phyloP scores from a whole-genome alignment of 2,113 vertebrate species.

The Myotis brandtii region DNA sequence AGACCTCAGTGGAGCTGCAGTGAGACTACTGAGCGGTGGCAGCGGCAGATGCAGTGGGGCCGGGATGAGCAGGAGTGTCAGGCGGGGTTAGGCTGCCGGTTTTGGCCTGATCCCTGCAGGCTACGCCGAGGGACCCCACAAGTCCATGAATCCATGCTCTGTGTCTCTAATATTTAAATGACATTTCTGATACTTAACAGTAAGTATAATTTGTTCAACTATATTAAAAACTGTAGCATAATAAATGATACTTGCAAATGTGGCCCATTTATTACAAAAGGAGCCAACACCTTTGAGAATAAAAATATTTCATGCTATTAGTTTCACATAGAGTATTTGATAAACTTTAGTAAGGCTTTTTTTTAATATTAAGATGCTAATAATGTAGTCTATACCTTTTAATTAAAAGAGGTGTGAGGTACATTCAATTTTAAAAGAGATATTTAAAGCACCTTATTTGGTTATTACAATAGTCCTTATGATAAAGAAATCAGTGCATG shows the following conservation, averaged over 20 bases:
- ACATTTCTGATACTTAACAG: background rate
- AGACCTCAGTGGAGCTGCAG: too few relatives aligned
- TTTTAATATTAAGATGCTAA: background rate
- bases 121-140: too few relatives aligned
- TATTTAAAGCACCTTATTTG: background rate
- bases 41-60: rapidly evolving
- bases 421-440: background rate
- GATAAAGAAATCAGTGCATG: background rate
- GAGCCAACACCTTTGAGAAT: background rate
- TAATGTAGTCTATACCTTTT: background rate
- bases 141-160: too few relatives aligned
- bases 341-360: background rate
- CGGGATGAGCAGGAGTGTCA: too few relatives aligned
- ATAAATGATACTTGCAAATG: background rate
- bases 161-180: background rate
- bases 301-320: background rate
- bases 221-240: background rate
- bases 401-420: background rate
- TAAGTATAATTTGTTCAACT: background rate
- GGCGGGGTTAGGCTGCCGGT: too few relatives aligned
- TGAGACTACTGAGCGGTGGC: rapidly evolving
- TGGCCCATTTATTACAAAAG: background rate
- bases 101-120: too few relatives aligned
- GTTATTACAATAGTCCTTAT: background rate
- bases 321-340: background rate